Evolutionary conservation across 2,888 invertebrate genomes (phyloP).

Genomic region (Atrina japonica): DNA sequence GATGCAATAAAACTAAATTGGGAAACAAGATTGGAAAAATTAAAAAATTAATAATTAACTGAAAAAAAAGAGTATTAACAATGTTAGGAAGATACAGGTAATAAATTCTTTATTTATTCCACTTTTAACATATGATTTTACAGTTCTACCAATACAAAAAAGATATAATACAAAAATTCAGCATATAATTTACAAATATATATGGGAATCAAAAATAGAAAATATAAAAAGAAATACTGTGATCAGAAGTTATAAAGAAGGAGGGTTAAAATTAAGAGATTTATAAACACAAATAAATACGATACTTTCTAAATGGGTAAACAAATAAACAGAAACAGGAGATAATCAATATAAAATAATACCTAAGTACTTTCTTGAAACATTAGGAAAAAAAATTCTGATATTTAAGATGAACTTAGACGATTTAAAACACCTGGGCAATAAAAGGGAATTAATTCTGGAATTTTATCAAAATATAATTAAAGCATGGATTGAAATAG

Average conservation of each 20-base stretch:
- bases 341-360: not conserved
- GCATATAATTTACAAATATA: not conserved
- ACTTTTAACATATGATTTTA: not conserved
- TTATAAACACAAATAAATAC: not conserved
- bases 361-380: not conserved
- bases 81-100: slow-evolving; percentile 6
- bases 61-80: slow-evolving; percentile 13
- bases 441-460: not conserved
- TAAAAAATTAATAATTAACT: not conserved
- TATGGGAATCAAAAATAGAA: slow-evolving; percentile 15
- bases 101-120: slow-evolving; percentile 11
- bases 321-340: not conserved
- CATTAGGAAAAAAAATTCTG: not conserved
- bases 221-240: slow-evolving; percentile 7
- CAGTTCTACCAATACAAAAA: not conserved
- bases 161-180: not conserved
- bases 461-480: slow-evolving; percentile 4
- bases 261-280: slow-evolving; percentile 12
- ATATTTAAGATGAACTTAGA: slow-evolving; percentile 10
- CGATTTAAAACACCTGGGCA: not conserved
- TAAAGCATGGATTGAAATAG: slow-evolving; percentile 5
- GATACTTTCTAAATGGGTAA: slow-evolving; percentile 1
- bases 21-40: slow-evolving; percentile 7
- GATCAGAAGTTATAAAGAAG: not conserved
- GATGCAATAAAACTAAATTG: slow-evolving; percentile 6